Percentiles rank a stretch among this genome's conserved stretches.
Conservation (phyloP, 1,140 invertebrate genomes). For the Euura saliciscinereae region DNA sequence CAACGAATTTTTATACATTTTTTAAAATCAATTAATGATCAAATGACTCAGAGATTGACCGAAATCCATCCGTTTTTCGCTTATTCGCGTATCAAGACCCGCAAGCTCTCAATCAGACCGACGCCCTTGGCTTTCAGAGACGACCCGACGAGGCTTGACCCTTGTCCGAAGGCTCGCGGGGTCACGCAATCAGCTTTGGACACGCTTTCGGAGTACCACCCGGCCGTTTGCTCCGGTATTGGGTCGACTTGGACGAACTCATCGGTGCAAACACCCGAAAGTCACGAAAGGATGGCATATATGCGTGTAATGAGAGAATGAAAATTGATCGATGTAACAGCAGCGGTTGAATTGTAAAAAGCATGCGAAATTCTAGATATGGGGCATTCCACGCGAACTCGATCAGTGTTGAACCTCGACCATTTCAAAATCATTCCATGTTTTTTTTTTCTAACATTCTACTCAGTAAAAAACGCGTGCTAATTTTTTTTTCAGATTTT, state of each 20-base stretch:
- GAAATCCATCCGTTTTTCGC: background rate
- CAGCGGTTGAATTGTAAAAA: no score
- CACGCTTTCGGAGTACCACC: background rate
- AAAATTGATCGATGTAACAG: background rate
- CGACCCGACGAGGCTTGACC: conserved; percentile 19
- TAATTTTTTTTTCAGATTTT: no score
- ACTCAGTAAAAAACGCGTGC: no score
- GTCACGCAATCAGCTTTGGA: conserved; percentile 20
- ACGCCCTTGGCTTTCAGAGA: background rate
- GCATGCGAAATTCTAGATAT: no score
- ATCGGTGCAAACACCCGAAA: background rate
- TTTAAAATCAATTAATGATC: background rate
- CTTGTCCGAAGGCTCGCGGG: conserved; percentile 17
- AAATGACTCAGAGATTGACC: background rate
- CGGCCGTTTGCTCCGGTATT: no score
- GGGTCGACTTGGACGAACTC: background rate
- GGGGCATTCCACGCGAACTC: no score
- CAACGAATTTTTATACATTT: background rate
- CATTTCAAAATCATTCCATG: no score
- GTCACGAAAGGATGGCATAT: background rate
- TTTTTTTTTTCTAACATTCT: no score
- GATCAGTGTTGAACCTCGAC: no score
- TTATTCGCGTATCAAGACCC: background rate
- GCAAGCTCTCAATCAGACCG: background rate
- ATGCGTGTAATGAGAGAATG: background rate